Evolutionary conservation across 2,113 vertebrate genomes (phyloP).

Genomic region (Bathybates hornii): DNA sequence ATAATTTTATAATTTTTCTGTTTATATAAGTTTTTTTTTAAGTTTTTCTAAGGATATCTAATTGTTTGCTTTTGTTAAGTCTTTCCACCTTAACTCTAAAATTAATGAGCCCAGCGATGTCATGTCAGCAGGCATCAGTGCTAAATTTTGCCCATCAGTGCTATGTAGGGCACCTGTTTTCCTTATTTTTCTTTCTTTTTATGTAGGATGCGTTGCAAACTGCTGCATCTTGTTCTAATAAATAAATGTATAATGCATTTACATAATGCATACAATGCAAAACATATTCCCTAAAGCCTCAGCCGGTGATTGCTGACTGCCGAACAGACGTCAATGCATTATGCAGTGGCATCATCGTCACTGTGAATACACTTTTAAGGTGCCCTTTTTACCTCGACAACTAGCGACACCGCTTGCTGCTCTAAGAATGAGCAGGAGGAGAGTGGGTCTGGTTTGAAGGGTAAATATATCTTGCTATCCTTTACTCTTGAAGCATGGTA

Average conservation of each 20-base stretch:
- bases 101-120: not conserved
- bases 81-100: not conserved
- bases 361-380: constrained; percentile 5
- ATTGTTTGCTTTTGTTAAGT: not conserved
- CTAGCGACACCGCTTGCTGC: not conserved
- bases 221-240: constrained; percentile 32
- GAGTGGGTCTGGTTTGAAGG: constrained; percentile 7
- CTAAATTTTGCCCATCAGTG: not conserved
- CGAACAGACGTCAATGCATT: constrained; percentile 43
- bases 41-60: not conserved
- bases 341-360: constrained; percentile 35
- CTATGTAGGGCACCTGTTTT: not conserved
- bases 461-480: not conserved
- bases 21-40: accelerated
- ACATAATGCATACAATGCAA: constrained; percentile 54
- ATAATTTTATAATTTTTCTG: not conserved
- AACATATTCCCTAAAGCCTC: constrained; percentile 36
- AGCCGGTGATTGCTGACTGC: constrained; percentile 36
- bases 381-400: constrained; percentile 42
- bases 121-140: not conserved
- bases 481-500: constrained; percentile 8
- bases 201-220: constrained; percentile 1
- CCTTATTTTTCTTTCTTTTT: not conserved
- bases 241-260: constrained; percentile 52
- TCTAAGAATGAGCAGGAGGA: not conserved